phyloP scores from a whole-genome alignment of 2,113 vertebrate genomes.

The western clawed frog (Xenopus tropicalis) region DNA sequence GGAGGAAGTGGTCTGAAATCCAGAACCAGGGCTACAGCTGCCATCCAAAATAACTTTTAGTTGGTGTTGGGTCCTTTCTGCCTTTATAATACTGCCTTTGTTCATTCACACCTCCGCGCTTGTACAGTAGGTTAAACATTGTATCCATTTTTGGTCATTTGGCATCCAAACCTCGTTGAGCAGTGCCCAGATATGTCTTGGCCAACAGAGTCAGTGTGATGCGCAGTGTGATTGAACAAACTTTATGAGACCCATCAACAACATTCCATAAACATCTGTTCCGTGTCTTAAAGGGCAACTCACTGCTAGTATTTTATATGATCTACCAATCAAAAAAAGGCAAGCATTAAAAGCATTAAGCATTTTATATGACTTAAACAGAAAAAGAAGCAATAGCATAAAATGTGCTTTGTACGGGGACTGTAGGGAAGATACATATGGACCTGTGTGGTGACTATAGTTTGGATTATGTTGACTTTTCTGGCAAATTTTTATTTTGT shows the following conservation, averaged over 20 bases:
- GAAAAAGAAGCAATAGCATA: too few relatives aligned
- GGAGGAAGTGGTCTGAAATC: slow-evolving; percentile 36
- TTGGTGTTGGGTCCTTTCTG: neutral
- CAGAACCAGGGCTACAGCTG: slow-evolving; percentile 36
- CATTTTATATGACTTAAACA: too few relatives aligned
- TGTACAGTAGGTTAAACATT: slow-evolving; percentile 27
- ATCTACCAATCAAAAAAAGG: too few relatives aligned
- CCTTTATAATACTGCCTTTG: slow-evolving; percentile 37
- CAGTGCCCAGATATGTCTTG: slow-evolving; percentile 37
- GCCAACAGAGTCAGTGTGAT: slow-evolving; percentile 11
- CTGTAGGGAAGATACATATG: too few relatives aligned
- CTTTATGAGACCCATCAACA: slow-evolving; percentile 1
- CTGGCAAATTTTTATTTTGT: too few relatives aligned
- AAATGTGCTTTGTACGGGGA: too few relatives aligned
- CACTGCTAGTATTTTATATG: too few relatives aligned
- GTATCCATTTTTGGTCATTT: slow-evolving; percentile 42
- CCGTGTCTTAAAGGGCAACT: neutral
- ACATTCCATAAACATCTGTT: slow-evolving; percentile 15
- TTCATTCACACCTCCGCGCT: slow-evolving; percentile 36
- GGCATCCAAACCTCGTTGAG: slow-evolving; percentile 20
- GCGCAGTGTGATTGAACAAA: neutral
- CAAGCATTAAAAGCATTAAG: too few relatives aligned
- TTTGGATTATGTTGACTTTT: too few relatives aligned
- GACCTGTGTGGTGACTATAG: too few relatives aligned
- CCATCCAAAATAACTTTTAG: slow-evolving; percentile 21